A percentile compares a stretch with the other conserved stretches of the same genome.
phyloP scores from a whole-genome alignment of 2,797 vertebrate species.

The Trachurus trachurus region DNA sequence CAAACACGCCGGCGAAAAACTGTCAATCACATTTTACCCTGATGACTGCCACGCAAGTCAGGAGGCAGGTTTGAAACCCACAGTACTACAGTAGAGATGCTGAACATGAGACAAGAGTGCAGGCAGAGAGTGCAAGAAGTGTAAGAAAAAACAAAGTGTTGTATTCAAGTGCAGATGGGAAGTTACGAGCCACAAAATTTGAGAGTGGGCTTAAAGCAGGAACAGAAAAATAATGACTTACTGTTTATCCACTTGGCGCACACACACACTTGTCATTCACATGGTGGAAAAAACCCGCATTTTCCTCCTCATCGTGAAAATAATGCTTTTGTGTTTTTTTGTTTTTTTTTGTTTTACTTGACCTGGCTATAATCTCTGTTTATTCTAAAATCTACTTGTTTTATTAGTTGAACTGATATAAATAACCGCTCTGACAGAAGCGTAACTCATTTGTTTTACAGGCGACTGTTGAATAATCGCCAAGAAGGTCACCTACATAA shows the following conservation, averaged over 20 bases:
- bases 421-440: not conserved
- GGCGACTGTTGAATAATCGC: not conserved
- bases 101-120: not conserved
- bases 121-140: not conserved
- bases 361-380: not conserved
- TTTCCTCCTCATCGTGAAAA: not conserved
- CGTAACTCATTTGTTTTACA: not conserved
- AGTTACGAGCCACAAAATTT: not conserved
- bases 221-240: slow-evolving; percentile 19
- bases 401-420: not conserved
- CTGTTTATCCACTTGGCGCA: slow-evolving; percentile 17
- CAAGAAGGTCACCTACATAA: not conserved
- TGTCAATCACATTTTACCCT: not conserved
- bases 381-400: not conserved
- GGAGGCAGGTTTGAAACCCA: not conserved
- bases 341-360: not conserved
- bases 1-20: not conserved
- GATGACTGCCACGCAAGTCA: not conserved
- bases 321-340: slow-evolving; percentile 2
- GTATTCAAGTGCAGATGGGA: slow-evolving; percentile 7
- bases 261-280: not conserved
- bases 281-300: not conserved
- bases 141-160: slow-evolving; percentile 16
- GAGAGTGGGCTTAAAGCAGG: not conserved
- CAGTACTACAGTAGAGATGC: not conserved